phyloP scores from a whole-genome alignment of 2,888 invertebrate species.

The Palloptera scutellata region DNA sequence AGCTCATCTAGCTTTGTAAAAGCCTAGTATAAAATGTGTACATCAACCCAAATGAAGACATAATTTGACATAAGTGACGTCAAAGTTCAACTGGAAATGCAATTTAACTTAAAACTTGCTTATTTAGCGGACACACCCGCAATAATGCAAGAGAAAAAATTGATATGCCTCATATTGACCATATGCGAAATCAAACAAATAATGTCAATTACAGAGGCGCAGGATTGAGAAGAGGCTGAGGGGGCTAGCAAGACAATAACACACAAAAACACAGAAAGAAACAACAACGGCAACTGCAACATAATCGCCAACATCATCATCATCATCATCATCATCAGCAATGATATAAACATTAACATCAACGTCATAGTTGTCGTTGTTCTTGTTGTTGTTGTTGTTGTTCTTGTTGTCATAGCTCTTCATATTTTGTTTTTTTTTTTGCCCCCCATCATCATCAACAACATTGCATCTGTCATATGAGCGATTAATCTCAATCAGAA shows the following conservation, averaged over 20 bases:
- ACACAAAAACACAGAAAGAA: too few species aligned
- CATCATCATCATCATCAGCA: background rate
- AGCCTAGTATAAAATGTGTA: too few species aligned
- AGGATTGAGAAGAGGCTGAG: too few species aligned
- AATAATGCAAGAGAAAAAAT: background rate
- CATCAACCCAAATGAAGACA: conserved; percentile 48
- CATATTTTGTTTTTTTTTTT: too few species aligned
- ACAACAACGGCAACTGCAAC: background rate
- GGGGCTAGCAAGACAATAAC: background rate
- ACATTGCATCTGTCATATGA: conserved; percentile 29
- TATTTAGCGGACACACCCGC: too few species aligned
- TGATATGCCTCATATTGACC: conserved; percentile 27
- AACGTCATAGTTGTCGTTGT: background rate
- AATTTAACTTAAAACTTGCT: conserved; percentile 11
- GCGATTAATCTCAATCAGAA: conserved; percentile 60
- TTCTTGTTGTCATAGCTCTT: conserved; percentile 41
- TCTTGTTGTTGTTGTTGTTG: conserved; percentile 36
- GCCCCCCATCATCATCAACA: conserved; percentile 12
- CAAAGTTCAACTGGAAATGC: conserved; percentile 49
- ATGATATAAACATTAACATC: background rate
- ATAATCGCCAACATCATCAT: background rate
- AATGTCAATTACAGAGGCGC: too few species aligned
- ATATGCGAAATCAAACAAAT: background rate
- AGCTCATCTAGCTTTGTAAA: too few species aligned
- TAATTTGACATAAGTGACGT: conserved; percentile 59